phyloP scores from a whole-genome alignment of 2,888 invertebrate species.

The Ophraella communa region DNA sequence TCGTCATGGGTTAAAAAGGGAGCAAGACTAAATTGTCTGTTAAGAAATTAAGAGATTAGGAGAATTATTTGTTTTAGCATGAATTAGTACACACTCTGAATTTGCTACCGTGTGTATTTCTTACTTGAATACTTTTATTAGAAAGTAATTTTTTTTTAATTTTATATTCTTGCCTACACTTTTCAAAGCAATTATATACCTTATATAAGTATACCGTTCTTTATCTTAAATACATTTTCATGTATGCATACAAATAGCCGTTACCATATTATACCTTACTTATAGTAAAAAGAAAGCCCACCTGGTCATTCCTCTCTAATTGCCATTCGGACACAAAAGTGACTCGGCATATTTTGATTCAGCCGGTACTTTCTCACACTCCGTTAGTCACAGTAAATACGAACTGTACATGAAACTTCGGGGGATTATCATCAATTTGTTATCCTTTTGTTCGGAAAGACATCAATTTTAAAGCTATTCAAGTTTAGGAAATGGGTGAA shows the following conservation, averaged over 20 bases:
- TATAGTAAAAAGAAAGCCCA: constrained; percentile 13
- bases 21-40: too few relatives aligned
- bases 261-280: constrained; percentile 1
- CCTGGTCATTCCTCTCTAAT: constrained; percentile 27
- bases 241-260: constrained; percentile 9
- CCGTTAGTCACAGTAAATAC: constrained; percentile 57
- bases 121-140: too few relatives aligned
- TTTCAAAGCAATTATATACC: not conserved
- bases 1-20: too few relatives aligned
- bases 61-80: too few relatives aligned
- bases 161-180: too few relatives aligned
- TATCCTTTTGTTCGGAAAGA: constrained; percentile 47
- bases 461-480: constrained; percentile 47
- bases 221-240: not conserved
- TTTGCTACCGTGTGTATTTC: too few relatives aligned
- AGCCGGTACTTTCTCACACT: constrained; percentile 56
- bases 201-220: not conserved
- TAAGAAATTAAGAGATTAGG: too few relatives aligned
- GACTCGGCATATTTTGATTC: constrained; percentile 34
- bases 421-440: constrained; percentile 52
- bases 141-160: too few relatives aligned
- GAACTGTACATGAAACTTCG: constrained; percentile 51
- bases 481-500: constrained; percentile 42
- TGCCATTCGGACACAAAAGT: constrained; percentile 27
- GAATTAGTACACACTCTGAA: too few relatives aligned